Conservation (phyloP, 1,140 invertebrate genomes). For the Ceratosolen solmsi region DNA sequence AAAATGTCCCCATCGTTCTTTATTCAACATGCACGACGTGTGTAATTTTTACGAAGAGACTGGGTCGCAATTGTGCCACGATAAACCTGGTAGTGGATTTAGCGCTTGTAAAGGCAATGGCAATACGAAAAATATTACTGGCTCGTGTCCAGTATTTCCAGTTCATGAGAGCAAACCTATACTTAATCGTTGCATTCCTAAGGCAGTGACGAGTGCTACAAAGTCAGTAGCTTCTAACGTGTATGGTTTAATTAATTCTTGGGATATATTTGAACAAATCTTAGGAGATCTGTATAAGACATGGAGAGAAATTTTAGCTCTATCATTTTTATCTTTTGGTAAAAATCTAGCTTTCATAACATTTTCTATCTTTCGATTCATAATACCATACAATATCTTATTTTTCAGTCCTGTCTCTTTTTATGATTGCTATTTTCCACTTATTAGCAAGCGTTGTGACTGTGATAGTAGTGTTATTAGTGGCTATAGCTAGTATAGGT, state of each 20-base stretch:
- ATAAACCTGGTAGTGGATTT: conserved; percentile 69
- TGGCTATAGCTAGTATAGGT: conserved; percentile 83
- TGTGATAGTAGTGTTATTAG: conserved; percentile 88
- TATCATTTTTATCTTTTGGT: conserved; percentile 88
- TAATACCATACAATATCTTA: conserved; percentile 48
- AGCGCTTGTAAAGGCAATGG: conserved; percentile 61
- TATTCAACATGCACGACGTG: conserved; percentile 80
- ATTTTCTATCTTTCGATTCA: conserved; percentile 4
- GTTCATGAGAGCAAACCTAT: conserved; percentile 84
- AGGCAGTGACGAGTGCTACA: conserved; percentile 76
- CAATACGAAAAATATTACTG: conserved; percentile 75
- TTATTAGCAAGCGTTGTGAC: conserved; percentile 87
- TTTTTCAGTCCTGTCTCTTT: conserved; percentile 84
- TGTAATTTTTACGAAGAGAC: conserved; percentile 83
- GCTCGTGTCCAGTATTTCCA: conserved; percentile 82
- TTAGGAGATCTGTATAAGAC: conserved; percentile 90
- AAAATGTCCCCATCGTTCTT: conserved; percentile 83
- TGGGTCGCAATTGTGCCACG: conserved; percentile 84
- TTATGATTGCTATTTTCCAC: conserved; percentile 89
- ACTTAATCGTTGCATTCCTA: conserved; percentile 90
- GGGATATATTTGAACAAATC: conserved; percentile 90
- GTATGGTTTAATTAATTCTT: conserved; percentile 88
- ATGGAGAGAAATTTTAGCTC: conserved; percentile 88
- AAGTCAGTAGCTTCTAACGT: conserved; percentile 79
- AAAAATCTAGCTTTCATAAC: conserved; percentile 57